phyloP scores from a whole-genome alignment of 1,140 invertebrate genomes.

The Habropoda laboriosa region DNA sequence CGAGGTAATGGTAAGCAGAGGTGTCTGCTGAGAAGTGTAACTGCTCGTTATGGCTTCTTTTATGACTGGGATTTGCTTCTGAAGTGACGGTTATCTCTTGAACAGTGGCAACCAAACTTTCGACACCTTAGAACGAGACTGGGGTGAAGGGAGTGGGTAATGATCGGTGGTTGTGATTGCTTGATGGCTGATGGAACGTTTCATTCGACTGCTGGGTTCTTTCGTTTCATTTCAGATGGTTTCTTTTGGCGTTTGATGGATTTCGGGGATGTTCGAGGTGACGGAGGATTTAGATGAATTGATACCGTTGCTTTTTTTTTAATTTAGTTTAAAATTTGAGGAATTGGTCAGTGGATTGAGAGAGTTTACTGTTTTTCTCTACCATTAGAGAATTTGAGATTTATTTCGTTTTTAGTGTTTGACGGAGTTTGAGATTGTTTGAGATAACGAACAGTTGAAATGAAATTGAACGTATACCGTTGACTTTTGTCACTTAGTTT shows the following conservation, averaged over 20 bases:
- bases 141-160: neutral
- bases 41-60: constrained; percentile 55
- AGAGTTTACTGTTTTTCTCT: too few relatives aligned
- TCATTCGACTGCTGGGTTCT: neutral
- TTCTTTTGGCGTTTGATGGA: neutral
- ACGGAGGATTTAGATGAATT: too few relatives aligned
- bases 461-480: too few relatives aligned
- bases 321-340: too few relatives aligned
- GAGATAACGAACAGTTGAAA: too few relatives aligned
- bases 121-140: neutral
- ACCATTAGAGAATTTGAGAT: too few relatives aligned
- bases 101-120: neutral
- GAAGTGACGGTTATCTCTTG: neutral
- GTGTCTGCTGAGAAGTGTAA: constrained; percentile 31
- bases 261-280: too few relatives aligned
- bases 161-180: neutral
- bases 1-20: constrained; percentile 7
- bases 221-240: neutral
- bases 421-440: too few relatives aligned
- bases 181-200: neutral
- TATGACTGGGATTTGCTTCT: neutral
- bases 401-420: too few relatives aligned
- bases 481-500: too few relatives aligned
- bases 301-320: too few relatives aligned
- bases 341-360: too few relatives aligned